phyloP scores from a whole-genome alignment of 2,888 invertebrate genomes.

The Ormyrus labotus region DNA sequence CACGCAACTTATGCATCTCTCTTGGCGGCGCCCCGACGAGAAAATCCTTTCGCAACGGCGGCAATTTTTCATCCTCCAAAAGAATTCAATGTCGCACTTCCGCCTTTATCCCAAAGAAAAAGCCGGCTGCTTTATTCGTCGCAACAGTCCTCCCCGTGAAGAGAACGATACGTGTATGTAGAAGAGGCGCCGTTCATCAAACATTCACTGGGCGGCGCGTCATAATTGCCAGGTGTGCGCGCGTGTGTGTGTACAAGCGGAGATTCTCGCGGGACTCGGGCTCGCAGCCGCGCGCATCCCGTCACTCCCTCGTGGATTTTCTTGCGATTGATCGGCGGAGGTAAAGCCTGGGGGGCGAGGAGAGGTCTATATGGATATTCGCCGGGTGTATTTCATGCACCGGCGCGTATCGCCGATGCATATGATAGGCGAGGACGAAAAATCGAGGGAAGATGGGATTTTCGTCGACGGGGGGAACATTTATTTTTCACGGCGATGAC shows the following conservation, averaged over 20 bases:
- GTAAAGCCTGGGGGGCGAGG: neutral
- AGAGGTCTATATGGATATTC: neutral
- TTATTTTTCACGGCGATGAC: slow-evolving; percentile 38
- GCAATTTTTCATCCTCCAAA: neutral
- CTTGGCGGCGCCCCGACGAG: no score
- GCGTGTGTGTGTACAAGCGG: no score
- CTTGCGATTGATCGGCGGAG: slow-evolving; percentile 26
- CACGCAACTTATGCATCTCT: no score
- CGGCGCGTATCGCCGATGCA: slow-evolving; percentile 21
- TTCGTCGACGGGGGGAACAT: slow-evolving; percentile 2
- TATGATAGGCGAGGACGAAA: neutral
- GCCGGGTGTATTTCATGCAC: slow-evolving; percentile 23
- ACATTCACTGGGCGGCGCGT: slow-evolving; percentile 24
- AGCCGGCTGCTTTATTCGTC: neutral
- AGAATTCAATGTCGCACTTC: no score
- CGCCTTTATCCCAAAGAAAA: neutral
- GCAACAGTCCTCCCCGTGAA: no score
- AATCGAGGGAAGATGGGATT: neutral
- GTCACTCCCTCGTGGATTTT: slow-evolving; percentile 16
- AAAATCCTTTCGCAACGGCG: neutral
- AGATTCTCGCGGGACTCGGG: no score
- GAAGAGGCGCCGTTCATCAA: neutral
- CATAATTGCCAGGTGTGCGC: slow-evolving; percentile 16
- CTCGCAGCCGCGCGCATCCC: no score
- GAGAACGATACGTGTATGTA: no score